Base-by-base conservation (phyloP, 2,888 invertebrate species). In the Orthosia gothica region DNA sequence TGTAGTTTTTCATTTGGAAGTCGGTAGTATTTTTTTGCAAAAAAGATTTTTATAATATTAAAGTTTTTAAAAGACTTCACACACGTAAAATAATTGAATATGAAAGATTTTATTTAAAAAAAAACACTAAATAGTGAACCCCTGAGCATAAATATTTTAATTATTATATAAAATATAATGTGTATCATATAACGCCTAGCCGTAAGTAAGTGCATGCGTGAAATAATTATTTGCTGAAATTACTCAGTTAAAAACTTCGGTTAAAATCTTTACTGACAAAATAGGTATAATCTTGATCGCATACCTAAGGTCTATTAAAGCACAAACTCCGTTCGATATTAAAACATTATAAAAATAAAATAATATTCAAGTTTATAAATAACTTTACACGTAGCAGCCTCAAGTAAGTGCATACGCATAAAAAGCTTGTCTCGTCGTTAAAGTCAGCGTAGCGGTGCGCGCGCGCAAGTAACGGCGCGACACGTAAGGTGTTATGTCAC, bases 401-500 rank as follows among this genome's bases (percentile, higher is more conserved):
- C 52, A 74, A 82, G 65, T 76, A 74, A 82, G 70, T 78, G 80
- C 65, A 74, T 71, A 61, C 67, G 64, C 80, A 87, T 83, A 86
- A 86, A 86, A 86, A 84, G 69, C 74, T 70, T 68, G 71, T 74
- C 74, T 87, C 84, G 81, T 85, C 86, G 83, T 86, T 87, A 85
- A 79, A 85, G 66, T 69, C 70, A 47, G 76, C 58, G 71, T 85
- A 85, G 87, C 85, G 85, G 85, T 85, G 84, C 85, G 76, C 81
- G 78, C 74, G 80, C 83, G 78, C 66, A 84, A 70, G 80, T 87
- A 86, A 89, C 87, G 88, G 86, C 76, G 87, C 85, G 82, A 82
- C 88, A 85, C 90, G 90, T 90, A 91, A 91, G 83, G 87, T 85
- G 85, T 91, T 91, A 90, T 91, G 91, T 91, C 91, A 91, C 89